Evolutionary conservation across 2,797 vertebrate species (phyloP), one percentile per base, ranked within the genome.

Genomic region (Nyctibius grandis): DNA sequence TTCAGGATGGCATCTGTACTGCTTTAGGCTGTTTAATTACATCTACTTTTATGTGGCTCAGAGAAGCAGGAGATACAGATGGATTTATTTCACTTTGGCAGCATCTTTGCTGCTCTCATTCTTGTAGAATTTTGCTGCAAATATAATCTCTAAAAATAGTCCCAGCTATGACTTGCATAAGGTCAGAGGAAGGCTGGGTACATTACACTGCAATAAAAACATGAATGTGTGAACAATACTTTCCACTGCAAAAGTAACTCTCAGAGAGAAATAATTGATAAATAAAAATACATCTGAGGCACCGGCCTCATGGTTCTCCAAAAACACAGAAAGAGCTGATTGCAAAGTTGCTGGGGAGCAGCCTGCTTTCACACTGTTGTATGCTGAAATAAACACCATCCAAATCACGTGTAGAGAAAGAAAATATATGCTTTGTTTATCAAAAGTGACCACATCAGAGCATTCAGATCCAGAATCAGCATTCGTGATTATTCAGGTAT

Each of bases 121-220:
- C 95, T 95, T 95, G 53, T 57, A 96, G 65, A 79, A 88, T 97
- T 96, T 96, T 69, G 82, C 87, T 94, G 93, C 91, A 96, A 92
- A 92, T 92, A 93, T 76, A 96, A 95, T 91, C 60, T 91, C 96
- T 97, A 96, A 96, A 97, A 96, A 97, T 97, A 97, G 96, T 79
- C 72, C 81, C 85, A 90, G 89, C 70, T 53, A 93, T 94, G 93
- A 97, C 96, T 97, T 91, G 95, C 93, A 90, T 91, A 97, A 96
- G 93, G 94, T 96, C 94, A 95, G 87, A 87, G 75, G 60, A 91
- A 93, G 92, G 84, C 90, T 94, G 91, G 81, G 75, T 86, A 57
- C 84, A 91, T 96, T 96, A 79, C 90, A 59, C 48, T 1, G 50
- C 74, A 88, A 82, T 67, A 77, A 95, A 95, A 94, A 72, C 89